A percentile compares a stretch with the other conserved stretches of the same genome.
phyloP scores from a whole-genome alignment of 2,113 vertebrate species.

The Tragelaphus imberbis region DNA sequence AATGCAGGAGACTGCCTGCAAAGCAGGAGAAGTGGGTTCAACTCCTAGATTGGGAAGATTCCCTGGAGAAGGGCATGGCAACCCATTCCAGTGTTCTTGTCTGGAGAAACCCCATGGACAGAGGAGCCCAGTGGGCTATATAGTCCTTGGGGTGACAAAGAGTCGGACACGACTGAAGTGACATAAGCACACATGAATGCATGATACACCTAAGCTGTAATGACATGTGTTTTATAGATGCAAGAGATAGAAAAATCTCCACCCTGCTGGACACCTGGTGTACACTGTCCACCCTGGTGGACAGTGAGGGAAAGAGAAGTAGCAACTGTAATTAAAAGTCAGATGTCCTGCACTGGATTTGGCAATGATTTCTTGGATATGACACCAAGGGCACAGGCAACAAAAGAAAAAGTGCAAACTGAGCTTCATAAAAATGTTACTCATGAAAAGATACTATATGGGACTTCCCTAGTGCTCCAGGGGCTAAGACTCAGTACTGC shows the following conservation, averaged over 20 bases:
- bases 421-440: background rate
- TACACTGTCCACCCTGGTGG: background rate
- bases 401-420: background rate
- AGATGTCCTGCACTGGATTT: background rate
- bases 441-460: background rate
- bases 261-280: background rate
- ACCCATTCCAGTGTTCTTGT: background rate
- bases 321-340: slow-evolving; percentile 27
- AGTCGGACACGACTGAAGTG: background rate
- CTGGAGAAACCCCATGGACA: background rate
- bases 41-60: background rate
- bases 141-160: background rate
- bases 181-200: background rate
- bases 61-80: background rate
- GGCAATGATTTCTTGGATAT: background rate
- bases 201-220: background rate
- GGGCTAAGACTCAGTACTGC: background rate
- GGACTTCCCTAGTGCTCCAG: background rate
- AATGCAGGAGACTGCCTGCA: background rate
- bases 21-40: background rate
- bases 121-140: background rate
- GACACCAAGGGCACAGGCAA: background rate
- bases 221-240: background rate
- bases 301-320: slow-evolving; percentile 9
- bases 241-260: background rate